These are phyloP conservation scores for Centrocercus urophasianus DNA, from an alignment of 2,113 vertebrate species.

Conservation along the genomic window DNA sequence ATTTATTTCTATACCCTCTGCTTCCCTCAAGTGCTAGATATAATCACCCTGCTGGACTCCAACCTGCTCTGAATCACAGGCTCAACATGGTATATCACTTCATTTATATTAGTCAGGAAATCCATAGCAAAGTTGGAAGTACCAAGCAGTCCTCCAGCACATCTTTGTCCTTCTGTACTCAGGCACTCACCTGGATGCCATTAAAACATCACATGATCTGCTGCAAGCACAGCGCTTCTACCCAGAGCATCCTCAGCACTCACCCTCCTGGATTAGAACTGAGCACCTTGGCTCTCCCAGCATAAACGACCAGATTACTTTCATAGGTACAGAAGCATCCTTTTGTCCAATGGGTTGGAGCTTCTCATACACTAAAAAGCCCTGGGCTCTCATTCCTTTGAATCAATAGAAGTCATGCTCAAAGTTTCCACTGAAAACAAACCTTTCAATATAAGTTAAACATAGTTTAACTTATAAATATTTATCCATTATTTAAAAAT, in stretches of 20 bases:
- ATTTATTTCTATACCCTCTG: slow-evolving; percentile 25
- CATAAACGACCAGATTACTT: background rate
- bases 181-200: background rate
- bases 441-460: background rate
- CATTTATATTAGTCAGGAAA: background rate
- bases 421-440: background rate
- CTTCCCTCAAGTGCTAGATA: slow-evolving; percentile 23
- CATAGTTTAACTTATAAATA: background rate
- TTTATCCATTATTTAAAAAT: background rate
- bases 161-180: background rate
- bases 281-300: background rate
- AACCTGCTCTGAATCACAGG: slow-evolving; percentile 5
- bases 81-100: background rate
- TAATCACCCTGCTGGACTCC: slow-evolving; percentile 11
- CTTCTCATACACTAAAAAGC: background rate
- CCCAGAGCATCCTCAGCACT: background rate
- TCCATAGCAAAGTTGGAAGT: background rate
- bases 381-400: background rate
- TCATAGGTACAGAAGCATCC: background rate
- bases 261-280: background rate
- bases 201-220: background rate
- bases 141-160: background rate
- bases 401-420: background rate
- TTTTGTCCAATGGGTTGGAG: background rate
- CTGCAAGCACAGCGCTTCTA: background rate